These are phyloP conservation scores for Phenacoccus solenopsis DNA, from an alignment of 1,140 invertebrate species.

Conservation along the genomic window DNA sequence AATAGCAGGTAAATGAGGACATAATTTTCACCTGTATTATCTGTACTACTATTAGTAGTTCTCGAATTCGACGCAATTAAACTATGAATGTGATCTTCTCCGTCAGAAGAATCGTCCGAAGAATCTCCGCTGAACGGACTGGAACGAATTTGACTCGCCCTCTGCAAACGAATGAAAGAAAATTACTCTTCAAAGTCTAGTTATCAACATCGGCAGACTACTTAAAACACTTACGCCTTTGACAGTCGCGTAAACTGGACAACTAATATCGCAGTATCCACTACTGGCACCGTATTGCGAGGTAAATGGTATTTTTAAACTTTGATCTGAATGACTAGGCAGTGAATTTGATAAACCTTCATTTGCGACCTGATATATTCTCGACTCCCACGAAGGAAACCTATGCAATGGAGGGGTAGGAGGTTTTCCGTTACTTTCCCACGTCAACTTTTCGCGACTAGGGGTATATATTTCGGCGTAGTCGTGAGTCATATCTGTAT, in stretches of 20 bases:
- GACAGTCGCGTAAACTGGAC: conserved; percentile 89
- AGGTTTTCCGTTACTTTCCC: conserved; percentile 39
- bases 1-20: too few species aligned
- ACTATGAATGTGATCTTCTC: conserved; percentile 43
- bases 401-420: conserved; percentile 80
- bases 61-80: conserved; percentile 30
- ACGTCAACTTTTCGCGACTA: conserved; percentile 50
- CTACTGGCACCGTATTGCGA: conserved; percentile 23
- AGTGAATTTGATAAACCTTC: conserved; percentile 52
- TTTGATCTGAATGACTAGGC: conserved; percentile 35
- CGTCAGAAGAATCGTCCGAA: conserved; percentile 87
- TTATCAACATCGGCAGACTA: background rate
- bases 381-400: conserved; percentile 86
- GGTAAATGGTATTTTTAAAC: conserved; percentile 28
- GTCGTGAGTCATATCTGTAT: conserved; percentile 56
- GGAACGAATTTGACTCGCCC: conserved; percentile 87
- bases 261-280: conserved; percentile 72
- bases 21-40: conserved; percentile 30
- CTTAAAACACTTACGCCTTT: conserved; percentile 57
- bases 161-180: conserved; percentile 37
- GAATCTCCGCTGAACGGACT: conserved; percentile 91
- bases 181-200: background rate
- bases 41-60: conserved; percentile 37
- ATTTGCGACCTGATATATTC: conserved; percentile 79
- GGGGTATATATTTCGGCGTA: conserved; percentile 92